Conservation (phyloP, 1,140 invertebrate genomes). For the Delia radicum region DNA sequence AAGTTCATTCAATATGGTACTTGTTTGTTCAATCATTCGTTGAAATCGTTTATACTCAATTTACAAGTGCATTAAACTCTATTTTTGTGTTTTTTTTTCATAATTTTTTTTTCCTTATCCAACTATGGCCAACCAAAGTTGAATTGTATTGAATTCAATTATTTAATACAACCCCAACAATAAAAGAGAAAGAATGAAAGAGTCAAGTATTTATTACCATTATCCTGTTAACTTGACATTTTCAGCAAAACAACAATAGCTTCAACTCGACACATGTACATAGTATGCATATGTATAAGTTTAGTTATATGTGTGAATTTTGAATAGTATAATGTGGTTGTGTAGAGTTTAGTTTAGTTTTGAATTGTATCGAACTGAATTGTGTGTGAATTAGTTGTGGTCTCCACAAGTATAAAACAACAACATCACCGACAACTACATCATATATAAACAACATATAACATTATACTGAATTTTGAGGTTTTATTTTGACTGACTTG, state of each 20-base stretch:
- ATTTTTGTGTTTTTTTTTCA: not conserved
- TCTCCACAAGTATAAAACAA: not conserved
- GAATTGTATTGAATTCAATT: not conserved
- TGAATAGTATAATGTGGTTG: not conserved
- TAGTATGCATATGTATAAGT: constrained; percentile 46
- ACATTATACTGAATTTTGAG: constrained; percentile 20
- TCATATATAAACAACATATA: not conserved
- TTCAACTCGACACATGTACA: not conserved
- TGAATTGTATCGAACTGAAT: not conserved
- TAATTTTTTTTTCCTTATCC: not conserved
- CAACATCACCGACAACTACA: not conserved
- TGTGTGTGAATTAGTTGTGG: not conserved
- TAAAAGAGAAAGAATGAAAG: not conserved
- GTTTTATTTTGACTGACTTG: not conserved
- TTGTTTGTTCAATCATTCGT: not conserved
- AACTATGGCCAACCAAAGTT: too few relatives aligned
- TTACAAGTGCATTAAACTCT: not conserved
- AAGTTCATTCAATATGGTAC: not conserved
- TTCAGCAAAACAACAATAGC: constrained; percentile 35
- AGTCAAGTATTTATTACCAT: constrained; percentile 47
- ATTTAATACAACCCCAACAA: not conserved
- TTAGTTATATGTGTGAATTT: not conserved
- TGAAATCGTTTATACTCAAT: not conserved
- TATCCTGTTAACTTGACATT: constrained; percentile 54
- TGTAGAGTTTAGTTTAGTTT: not conserved